phyloP scores from a whole-genome alignment of 2,888 invertebrate genomes.

The Stenichneumon culpator region DNA sequence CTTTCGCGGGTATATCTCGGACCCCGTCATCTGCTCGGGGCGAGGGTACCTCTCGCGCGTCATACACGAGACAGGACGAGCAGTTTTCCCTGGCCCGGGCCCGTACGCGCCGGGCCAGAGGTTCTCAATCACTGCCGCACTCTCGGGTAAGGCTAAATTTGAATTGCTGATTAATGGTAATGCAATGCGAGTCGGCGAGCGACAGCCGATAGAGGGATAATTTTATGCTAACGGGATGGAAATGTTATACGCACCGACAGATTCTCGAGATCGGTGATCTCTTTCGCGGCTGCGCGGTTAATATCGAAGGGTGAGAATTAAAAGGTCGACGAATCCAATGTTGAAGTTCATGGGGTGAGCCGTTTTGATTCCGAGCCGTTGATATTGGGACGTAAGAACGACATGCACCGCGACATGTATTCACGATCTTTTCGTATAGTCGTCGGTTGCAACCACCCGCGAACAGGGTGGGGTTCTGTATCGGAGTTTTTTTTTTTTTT shows the following conservation, averaged over 20 bases:
- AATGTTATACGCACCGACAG: constrained; percentile 79
- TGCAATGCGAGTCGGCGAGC: constrained; percentile 58
- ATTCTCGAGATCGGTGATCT: constrained; percentile 78
- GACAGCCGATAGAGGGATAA: constrained; percentile 72
- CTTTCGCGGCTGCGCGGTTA: constrained; percentile 42
- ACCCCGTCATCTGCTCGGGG: constrained; percentile 61
- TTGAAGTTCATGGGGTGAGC: too few species aligned
- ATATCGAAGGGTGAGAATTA: too few species aligned
- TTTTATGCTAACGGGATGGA: constrained; percentile 82
- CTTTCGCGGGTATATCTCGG: constrained; percentile 52
- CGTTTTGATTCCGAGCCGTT: neutral
- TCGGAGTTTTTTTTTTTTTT: constrained; percentile 1
- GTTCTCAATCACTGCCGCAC: constrained; percentile 70
- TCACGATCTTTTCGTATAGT: neutral
- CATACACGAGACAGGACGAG: constrained; percentile 2
- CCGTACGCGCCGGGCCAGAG: constrained; percentile 60
- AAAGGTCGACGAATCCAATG: too few species aligned
- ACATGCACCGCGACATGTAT: neutral
- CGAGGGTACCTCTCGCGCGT: constrained; percentile 2
- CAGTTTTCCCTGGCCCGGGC: constrained; percentile 28
- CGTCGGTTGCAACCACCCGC: constrained; percentile 20
- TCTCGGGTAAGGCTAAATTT: constrained; percentile 71
- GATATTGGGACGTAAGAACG: neutral
- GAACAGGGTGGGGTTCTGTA: constrained; percentile 25
- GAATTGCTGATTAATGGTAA: constrained; percentile 81